Conservation (phyloP, 2,888 invertebrate species). For the Ernsta delagoae region DNA sequence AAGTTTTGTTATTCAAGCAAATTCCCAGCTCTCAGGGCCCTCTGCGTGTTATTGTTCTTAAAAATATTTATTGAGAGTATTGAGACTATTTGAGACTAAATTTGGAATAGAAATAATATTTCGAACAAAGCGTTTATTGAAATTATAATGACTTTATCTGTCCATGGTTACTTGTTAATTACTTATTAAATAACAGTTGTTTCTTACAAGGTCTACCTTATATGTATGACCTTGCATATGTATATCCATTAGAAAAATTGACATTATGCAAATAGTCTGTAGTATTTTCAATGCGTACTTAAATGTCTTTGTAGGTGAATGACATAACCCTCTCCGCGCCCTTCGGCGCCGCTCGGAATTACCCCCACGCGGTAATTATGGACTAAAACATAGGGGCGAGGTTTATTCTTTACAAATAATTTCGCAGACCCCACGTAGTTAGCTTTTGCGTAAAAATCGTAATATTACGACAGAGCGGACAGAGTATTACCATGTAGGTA, state of each 20-base stretch:
- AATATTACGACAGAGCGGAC: conserved; percentile 14
- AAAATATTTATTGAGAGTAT: background rate
- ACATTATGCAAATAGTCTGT: too few relatives aligned
- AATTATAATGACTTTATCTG: too few relatives aligned
- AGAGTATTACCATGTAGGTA: background rate
- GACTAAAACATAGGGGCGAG: conserved; percentile 57
- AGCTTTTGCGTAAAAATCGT: conserved; percentile 24
- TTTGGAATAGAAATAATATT: background rate
- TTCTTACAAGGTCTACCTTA: too few relatives aligned
- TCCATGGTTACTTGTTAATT: too few relatives aligned
- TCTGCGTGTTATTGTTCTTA: background rate
- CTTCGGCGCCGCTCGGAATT: conserved; percentile 65
- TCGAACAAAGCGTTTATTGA: background rate
- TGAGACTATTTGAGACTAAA: too few relatives aligned
- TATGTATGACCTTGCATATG: too few relatives aligned
- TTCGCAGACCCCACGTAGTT: conserved; percentile 46
- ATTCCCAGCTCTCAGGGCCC: conserved; percentile 18
- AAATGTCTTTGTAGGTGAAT: conserved; percentile 37
- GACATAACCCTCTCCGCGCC: conserved; percentile 65
- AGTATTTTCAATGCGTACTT: conserved; percentile 7
- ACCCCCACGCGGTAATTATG: conserved; percentile 71
- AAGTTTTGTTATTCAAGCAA: conserved; percentile 59
- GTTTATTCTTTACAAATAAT: conserved; percentile 61
- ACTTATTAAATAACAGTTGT: too few relatives aligned
- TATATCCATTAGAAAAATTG: too few relatives aligned